Evolutionary conservation across 37 sponge, comb jelly and placozoan species (phyloP).

Genomic region (Lycopodina hypogea): DNA sequence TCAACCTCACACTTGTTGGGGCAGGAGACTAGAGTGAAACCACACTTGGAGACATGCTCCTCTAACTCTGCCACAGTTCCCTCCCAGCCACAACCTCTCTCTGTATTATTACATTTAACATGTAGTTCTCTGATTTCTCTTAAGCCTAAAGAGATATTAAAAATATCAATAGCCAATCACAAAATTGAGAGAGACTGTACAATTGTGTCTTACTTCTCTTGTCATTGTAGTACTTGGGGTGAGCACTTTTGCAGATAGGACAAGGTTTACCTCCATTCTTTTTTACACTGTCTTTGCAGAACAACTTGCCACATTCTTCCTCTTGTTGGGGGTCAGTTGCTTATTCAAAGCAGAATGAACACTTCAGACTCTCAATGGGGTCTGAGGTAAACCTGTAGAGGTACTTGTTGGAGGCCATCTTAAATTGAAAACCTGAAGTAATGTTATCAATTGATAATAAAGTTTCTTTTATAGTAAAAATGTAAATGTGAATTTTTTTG

Average conservation of each 20-base stretch:
- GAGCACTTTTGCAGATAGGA: not conserved
- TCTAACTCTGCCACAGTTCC: constrained; percentile 17
- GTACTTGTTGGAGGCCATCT: no score
- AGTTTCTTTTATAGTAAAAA: no score
- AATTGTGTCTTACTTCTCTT: not conserved
- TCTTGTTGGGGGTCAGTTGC: not conserved
- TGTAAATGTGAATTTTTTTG: no score
- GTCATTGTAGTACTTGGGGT: not conserved
- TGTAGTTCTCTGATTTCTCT: constrained; percentile 16
- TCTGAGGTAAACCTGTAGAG: not conserved
- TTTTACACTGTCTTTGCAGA: not conserved
- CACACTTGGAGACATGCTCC: constrained; percentile 12
- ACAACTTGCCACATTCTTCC: not conserved
- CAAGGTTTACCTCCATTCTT: constrained; percentile 1
- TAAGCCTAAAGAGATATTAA: not conserved
- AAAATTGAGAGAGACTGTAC: not conserved
- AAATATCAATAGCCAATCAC: not conserved
- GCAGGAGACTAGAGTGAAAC: constrained; percentile 16
- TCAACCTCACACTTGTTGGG: constrained; percentile 18
- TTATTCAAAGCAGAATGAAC: not conserved
- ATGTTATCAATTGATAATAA: no score
- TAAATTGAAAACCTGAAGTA: no score
- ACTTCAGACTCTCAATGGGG: not conserved
- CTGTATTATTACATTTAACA: constrained; percentile 24
- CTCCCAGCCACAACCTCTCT: constrained; percentile 28